Conservation (phyloP, 2,113 vertebrate genomes). For the Dasyprocta punctata region DNA sequence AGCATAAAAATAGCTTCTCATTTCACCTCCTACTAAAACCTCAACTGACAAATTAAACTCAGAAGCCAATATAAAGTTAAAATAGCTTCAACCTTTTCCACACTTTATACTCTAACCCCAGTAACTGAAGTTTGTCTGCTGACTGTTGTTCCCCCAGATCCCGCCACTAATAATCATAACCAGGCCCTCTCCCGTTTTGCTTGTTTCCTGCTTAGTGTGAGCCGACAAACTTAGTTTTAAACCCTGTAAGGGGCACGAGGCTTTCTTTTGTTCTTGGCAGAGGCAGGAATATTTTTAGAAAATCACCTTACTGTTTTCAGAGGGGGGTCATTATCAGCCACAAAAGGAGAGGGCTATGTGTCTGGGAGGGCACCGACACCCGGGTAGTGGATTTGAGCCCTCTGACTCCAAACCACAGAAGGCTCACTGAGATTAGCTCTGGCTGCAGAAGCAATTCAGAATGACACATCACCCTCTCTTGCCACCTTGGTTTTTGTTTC, state of each 20-base stretch:
- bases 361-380: neutral
- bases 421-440: neutral
- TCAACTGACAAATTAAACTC: constrained; percentile 38
- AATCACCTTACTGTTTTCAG: constrained; percentile 49
- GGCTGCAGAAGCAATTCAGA: constrained; percentile 14
- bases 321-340: constrained; percentile 34
- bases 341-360: constrained; percentile 16
- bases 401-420: constrained; percentile 52
- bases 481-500: constrained; percentile 9
- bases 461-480: neutral
- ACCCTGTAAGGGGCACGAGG: neutral
- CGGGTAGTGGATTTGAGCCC: neutral
- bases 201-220: constrained; percentile 63
- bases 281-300: constrained; percentile 55
- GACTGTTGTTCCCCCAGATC: constrained; percentile 25
- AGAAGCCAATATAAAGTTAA: neutral
- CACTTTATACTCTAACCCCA: neutral
- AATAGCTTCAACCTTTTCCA: neutral
- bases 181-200: neutral
- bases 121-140: neutral
- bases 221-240: constrained; percentile 49
- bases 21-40: constrained; percentile 10
- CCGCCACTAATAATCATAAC: neutral
- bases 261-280: constrained; percentile 60
- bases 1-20: neutral